These are phyloP conservation scores for Oeneis ivallda DNA, from an alignment of 2,888 invertebrate genomes.

Conservation along the genomic window DNA sequence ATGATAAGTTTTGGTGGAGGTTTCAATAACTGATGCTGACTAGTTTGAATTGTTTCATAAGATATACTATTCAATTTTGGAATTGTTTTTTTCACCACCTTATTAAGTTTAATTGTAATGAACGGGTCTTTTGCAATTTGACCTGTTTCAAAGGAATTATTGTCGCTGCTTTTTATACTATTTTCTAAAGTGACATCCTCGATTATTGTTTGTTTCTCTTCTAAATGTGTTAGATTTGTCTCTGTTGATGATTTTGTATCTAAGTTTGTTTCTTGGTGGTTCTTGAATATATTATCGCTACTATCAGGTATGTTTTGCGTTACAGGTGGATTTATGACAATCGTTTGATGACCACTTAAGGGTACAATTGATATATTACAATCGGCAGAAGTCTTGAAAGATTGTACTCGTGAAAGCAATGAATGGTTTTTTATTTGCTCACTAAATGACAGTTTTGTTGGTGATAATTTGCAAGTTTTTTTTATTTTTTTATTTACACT, in stretches of 20 bases:
- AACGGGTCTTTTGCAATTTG: slow-evolving; percentile 69
- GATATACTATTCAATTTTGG: slow-evolving; percentile 66
- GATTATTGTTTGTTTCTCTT: slow-evolving; percentile 14
- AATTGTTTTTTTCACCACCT: slow-evolving; percentile 71
- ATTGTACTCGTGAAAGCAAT: slow-evolving; percentile 71
- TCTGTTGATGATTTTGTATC: slow-evolving; percentile 17
- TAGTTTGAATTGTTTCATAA: slow-evolving; percentile 34
- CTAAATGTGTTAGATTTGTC: slow-evolving; percentile 1
- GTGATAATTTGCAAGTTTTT: slow-evolving; percentile 39
- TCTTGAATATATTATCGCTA: slow-evolving; percentile 16
- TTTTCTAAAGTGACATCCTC: slow-evolving; percentile 3
- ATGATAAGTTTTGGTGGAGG: slow-evolving; percentile 71
- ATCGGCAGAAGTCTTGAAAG: slow-evolving; percentile 74
- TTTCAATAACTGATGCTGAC: slow-evolving; percentile 65
- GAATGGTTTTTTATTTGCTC: slow-evolving; percentile 61
- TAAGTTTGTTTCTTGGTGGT: slow-evolving; percentile 17
- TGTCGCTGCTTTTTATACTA: slow-evolving; percentile 6
- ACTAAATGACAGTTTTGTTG: slow-evolving; percentile 39
- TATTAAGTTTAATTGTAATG: slow-evolving; percentile 74
- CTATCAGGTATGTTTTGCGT: slow-evolving; percentile 33
- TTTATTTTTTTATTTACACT: slow-evolving; percentile 54
- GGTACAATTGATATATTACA: slow-evolving; percentile 75
- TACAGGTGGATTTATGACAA: slow-evolving; percentile 74
- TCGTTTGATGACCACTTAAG: slow-evolving; percentile 79
- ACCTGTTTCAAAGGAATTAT: slow-evolving; percentile 34